Base-by-base conservation (phyloP, 2,113 vertebrate species). In the Probosciger aterrimus region DNA sequence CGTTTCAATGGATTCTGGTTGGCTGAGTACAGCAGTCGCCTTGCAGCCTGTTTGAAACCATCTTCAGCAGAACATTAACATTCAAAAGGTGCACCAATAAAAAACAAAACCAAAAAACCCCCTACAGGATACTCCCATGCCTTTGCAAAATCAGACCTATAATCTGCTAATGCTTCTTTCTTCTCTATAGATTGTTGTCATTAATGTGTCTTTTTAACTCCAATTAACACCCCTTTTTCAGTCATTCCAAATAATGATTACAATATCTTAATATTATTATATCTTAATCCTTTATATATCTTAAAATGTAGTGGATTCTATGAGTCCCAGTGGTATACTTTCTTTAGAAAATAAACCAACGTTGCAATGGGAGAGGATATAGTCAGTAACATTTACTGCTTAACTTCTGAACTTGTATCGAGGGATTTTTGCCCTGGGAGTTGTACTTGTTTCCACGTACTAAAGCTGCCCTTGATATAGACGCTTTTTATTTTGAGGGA, bases 11-110 rank as follows among this genome's bases (percentile, higher is more conserved):
- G 82, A 80, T 97, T 91, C 94, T 96, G 92, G 82, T 93, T 95
- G 95, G 75, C 59, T 82, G 88, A 95, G 71, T 92, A 73, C 71
- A 96, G 93, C 94, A 94, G 95, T 37, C n/a, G 11, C 59, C 82
- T 80, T 31, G 14, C 86, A 97, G 91, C 49, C 57, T 71, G 78
- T 76, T 92, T 97, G 95, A 92, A 97, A 97, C 39, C 63, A 64
- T 95, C 93, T 87, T 95, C 87, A 95, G 88, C 69, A 95, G 91
- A 94, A 78, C 65, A 95, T 97, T 97, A 97, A 90, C 88, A 97
- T 97, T 97, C 79, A 16, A 92, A 95, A 90, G 50, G 79, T 96
- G 76, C 93, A 18, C 37, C 0, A 28, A 55, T 75, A 70, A 62
- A 47, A 33, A 63, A 2, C 2, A 18, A 23, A 46, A 71, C 20